phyloP scores from a whole-genome alignment of 2,888 invertebrate genomes.

The Nebria salina region DNA sequence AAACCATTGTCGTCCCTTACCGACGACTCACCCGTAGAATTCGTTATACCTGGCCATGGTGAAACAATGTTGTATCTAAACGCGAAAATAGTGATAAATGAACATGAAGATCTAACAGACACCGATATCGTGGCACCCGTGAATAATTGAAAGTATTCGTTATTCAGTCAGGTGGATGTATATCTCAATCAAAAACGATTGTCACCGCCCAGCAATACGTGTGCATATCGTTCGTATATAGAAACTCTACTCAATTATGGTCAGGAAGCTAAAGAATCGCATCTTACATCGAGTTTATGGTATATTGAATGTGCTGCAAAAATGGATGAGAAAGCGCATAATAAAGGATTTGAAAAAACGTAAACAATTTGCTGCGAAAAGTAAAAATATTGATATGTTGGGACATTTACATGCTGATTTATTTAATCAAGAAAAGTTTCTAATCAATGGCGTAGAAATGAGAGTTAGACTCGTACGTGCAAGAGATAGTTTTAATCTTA shows the following conservation, averaged over 20 bases:
- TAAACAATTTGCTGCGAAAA: too few relatives aligned
- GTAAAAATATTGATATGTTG: background rate
- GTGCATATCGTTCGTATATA: slow-evolving; percentile 36
- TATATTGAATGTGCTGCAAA: slow-evolving; percentile 45
- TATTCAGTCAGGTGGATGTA: slow-evolving; percentile 48
- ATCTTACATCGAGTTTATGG: slow-evolving; percentile 49
- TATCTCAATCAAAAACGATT: too few relatives aligned
- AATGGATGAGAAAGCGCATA: slow-evolving; percentile 28
- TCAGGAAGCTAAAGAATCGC: slow-evolving; percentile 47
- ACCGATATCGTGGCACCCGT: slow-evolving; percentile 46
- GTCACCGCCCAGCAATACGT: too few relatives aligned
- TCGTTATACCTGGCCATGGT: too few relatives aligned
- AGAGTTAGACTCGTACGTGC: too few relatives aligned
- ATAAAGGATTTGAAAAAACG: too few relatives aligned
- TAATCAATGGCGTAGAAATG: background rate
- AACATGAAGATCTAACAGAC: slow-evolving; percentile 12
- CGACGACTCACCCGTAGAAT: too few relatives aligned
- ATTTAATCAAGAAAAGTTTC: slow-evolving; percentile 14
- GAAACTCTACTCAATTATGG: slow-evolving; percentile 52
- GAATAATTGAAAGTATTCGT: slow-evolving; percentile 50
- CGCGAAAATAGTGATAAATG: slow-evolving; percentile 31
- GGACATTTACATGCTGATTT: slow-evolving; percentile 8
- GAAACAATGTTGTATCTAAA: too few relatives aligned
- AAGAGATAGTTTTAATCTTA: too few relatives aligned
- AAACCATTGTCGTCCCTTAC: too few relatives aligned